A percentile compares a stretch with the other conserved stretches of the same genome.
These are phyloP conservation scores for Actinopyga echinites DNA, from an alignment of 53 echinoderm and acorn worm species.

Conservation along the genomic window DNA sequence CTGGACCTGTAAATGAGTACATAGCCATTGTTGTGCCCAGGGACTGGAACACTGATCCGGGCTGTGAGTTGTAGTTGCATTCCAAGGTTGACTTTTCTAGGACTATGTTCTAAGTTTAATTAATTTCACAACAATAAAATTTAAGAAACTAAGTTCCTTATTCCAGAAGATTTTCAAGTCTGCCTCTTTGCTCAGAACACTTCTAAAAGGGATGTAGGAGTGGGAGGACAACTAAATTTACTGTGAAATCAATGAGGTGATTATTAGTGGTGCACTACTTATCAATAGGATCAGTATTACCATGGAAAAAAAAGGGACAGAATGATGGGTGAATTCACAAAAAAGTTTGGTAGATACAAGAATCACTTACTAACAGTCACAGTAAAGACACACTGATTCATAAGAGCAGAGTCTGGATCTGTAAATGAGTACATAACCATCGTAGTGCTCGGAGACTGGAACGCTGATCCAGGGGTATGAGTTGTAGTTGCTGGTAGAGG, in stretches of 20 bases:
- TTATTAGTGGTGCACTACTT: no score
- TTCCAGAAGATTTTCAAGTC: no score
- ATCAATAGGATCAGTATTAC: no score
- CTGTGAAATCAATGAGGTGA: no score
- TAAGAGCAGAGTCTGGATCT: conserved; percentile 37
- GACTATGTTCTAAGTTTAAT: no score
- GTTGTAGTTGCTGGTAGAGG: conserved; percentile 10
- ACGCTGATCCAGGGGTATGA: conserved; percentile 23
- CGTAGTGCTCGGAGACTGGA: conserved; percentile 17
- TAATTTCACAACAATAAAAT: no score
- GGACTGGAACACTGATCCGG: conserved; percentile 30
- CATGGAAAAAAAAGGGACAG: no score
- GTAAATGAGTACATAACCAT: conserved; percentile 57
- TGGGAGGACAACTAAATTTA: no score
- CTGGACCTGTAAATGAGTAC: conserved; percentile 65
- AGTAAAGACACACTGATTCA: conserved; percentile 48
- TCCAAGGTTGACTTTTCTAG: conserved; percentile 52
- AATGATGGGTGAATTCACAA: no score
- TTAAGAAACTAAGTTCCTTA: no score
- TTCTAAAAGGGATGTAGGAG: no score
- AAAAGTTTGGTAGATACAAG: background rate
- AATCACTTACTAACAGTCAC: conserved; percentile 22
- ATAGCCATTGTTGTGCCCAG: conserved; percentile 32
- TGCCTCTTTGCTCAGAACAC: no score
- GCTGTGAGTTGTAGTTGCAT: background rate